Evolutionary conservation across 23 tunicate genomes (phyloP), one percentile per base, ranked within the genome.

Genomic region (Aplidium turbinatum): DNA sequence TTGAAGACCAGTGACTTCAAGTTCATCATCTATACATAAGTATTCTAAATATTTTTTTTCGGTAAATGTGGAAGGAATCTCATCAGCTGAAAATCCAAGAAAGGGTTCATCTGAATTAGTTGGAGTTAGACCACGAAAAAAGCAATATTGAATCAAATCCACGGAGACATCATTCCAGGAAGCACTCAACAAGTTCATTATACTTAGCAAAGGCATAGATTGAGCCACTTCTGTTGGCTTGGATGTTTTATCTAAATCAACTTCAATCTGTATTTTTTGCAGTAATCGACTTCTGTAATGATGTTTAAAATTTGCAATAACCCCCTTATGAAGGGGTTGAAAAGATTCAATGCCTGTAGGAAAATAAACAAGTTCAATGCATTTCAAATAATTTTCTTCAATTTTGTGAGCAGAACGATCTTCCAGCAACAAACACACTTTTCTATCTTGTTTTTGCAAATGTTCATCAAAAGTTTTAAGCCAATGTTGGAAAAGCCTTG

Each of bases 111-210:
- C 57, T 21, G 3, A 27, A 2, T 21, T 27, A 2, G 22, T 27
- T 1, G 57, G 57, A 21, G 57, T 50, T 50, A 50, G 57, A 50
- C 57, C 57, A 50, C 57, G 57, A 50, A 50, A 50, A 50, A 50
- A 50, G 16, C 50, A 42, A 50, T 27, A 21, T 50, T 27, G 3
- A 50, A 50, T 50, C 2, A 4, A 21, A 4, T 50, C 57, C 24
- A 1, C 57, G 2, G 57, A 50, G 24, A 50, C 57, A 4, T 4
- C 4, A 27, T 50, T 50, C 57, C 57, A 50, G 24, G 57, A 50
- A 50, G 4, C 57, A 1, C 4, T 50, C 57, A 50, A 21, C 3
- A 50, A 50, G 24, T 50, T 50, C 27, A 50, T 4, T 2, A 27
- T 27, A 50, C 24, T 27, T 2, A 50, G 57, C 3, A 50, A 21